phyloP scores from a whole-genome alignment of 2,113 vertebrate species.

The Amia ocellicauda region DNA sequence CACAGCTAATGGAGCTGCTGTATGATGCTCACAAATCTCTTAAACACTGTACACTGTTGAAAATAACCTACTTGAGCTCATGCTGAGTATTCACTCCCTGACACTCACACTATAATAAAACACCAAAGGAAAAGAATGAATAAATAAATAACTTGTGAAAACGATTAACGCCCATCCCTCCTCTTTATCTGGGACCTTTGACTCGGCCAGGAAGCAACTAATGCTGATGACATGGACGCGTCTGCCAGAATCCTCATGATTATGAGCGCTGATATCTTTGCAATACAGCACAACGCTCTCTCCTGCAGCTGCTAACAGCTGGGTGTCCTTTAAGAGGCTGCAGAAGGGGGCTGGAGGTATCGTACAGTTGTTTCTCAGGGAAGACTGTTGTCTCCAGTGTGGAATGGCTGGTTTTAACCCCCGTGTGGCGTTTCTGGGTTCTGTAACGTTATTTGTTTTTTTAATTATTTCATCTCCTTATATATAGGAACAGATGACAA shows the following conservation, averaged over 20 bases:
- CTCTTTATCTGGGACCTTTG: conserved; percentile 46
- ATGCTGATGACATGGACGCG: conserved; percentile 28
- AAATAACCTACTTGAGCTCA: conserved; percentile 7
- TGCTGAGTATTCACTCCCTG: background rate
- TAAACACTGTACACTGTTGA: too few species aligned
- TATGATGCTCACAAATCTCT: too few species aligned
- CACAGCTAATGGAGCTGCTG: too few species aligned
- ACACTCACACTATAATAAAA: background rate
- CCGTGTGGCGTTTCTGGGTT: too few species aligned
- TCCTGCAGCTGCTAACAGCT: conserved; percentile 69
- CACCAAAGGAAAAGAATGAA: conserved; percentile 21
- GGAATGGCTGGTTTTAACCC: too few species aligned
- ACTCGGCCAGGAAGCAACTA: conserved; percentile 49
- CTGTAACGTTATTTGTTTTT: too few species aligned
- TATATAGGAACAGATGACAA: too few species aligned
- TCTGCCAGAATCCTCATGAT: conserved; percentile 19
- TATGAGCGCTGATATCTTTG: conserved; percentile 43
- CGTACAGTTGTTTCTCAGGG: conserved; percentile 14
- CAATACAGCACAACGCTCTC: conserved; percentile 51
- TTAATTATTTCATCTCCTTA: too few species aligned
- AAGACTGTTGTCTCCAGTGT: background rate
- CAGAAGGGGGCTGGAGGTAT: conserved; percentile 12
- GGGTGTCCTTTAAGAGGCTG: conserved; percentile 48
- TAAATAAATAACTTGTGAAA: conserved; percentile 25
- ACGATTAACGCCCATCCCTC: conserved; percentile 42